Conservation (phyloP, 2,888 invertebrate genomes). For the Lithophane leautieri region DNA sequence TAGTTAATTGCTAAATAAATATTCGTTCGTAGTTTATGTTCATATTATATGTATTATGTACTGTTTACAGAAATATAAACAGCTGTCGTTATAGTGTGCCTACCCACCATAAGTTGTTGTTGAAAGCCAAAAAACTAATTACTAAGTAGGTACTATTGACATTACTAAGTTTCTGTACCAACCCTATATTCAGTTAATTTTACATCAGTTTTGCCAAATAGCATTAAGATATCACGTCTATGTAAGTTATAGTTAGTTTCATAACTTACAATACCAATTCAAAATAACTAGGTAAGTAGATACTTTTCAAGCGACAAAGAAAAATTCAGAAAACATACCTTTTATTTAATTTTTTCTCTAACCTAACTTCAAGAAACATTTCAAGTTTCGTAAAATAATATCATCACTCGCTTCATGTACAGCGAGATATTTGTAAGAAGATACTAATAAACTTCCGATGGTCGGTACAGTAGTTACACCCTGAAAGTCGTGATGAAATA, state of each 20-base stretch:
- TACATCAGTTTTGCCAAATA: background rate
- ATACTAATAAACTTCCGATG: constrained; percentile 1
- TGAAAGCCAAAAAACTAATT: background rate
- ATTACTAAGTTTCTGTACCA: background rate
- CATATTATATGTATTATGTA: background rate
- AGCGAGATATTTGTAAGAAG: background rate
- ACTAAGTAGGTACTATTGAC: too few relatives aligned
- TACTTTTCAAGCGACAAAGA: background rate
- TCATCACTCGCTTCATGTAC: background rate
- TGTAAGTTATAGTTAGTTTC: background rate
- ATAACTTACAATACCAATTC: background rate
- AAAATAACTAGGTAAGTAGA: background rate
- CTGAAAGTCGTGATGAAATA: constrained; percentile 35
- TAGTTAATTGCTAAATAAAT: background rate
- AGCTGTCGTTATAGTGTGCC: background rate
- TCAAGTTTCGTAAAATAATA: background rate
- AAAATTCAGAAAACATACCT: background rate
- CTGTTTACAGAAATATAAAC: background rate
- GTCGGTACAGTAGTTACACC: background rate
- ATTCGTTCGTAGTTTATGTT: background rate
- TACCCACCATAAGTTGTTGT: background rate
- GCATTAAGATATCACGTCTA: background rate
- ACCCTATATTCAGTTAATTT: background rate
- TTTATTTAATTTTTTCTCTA: background rate
- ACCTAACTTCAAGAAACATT: background rate